A percentile compares a stretch with the other conserved stretches of the same genome.
Evolutionary conservation across 2,113 vertebrate genomes (phyloP).

Genomic region (Dolichallabes microphthalmus): DNA sequence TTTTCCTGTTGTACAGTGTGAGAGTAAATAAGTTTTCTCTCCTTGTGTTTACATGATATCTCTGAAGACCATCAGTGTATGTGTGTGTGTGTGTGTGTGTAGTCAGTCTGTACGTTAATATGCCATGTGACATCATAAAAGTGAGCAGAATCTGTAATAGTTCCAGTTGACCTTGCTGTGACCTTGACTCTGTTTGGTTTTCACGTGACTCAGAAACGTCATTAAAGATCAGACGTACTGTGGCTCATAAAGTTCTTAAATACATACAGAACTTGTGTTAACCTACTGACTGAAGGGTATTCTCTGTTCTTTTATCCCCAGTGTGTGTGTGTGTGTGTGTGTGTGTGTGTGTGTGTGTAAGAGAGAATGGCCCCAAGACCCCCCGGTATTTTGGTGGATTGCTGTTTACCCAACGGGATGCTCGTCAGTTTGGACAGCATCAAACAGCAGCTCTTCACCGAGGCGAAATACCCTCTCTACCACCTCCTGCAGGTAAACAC

Average conservation of each 20-base stretch:
- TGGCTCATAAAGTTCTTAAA: background rate
- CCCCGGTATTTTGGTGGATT: slow-evolving; percentile 78
- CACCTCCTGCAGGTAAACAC: slow-evolving; percentile 72
- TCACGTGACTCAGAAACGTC: background rate
- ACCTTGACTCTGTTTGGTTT: no score
- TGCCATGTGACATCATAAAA: no score
- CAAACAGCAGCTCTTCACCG: slow-evolving; percentile 77
- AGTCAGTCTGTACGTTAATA: no score
- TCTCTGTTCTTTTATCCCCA: slow-evolving; percentile 15
- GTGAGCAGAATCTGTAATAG: no score
- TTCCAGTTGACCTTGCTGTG: no score
- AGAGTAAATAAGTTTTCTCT: background rate
- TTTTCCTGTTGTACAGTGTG: background rate
- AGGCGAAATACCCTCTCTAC: slow-evolving; percentile 76
- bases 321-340: no score
- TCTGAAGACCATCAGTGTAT: background rate
- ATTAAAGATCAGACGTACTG: background rate
- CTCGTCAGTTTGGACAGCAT: slow-evolving; percentile 77
- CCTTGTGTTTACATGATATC: background rate
- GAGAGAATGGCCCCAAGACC: slow-evolving; percentile 75
- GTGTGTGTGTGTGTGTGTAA: background rate
- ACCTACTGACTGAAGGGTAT: background rate
- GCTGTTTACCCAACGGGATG: slow-evolving; percentile 79
- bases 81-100: background rate
- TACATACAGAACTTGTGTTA: background rate